Evolutionary conservation across 2,797 vertebrate species (phyloP).

Genomic region (Gallirallus australis): DNA sequence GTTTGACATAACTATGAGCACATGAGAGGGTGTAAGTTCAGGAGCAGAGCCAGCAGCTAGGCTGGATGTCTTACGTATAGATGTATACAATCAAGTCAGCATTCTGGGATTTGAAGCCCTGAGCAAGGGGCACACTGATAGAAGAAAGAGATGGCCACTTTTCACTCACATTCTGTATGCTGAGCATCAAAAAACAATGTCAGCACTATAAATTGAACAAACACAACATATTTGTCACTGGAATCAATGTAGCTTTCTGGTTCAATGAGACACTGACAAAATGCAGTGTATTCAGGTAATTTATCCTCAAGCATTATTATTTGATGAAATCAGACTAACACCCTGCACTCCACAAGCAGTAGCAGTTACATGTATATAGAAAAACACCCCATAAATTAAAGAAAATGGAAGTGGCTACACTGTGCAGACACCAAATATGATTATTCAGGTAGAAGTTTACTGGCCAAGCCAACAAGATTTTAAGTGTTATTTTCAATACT

Average conservation of each 20-base stretch:
- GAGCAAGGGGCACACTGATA: neutral
- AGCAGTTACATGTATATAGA: neutral
- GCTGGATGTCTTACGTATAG: neutral
- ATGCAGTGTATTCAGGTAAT: neutral
- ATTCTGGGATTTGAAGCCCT: neutral
- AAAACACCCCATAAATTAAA: neutral
- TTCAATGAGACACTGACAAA: neutral
- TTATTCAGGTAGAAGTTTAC: neutral
- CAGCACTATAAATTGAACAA: neutral
- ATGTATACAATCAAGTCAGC: neutral
- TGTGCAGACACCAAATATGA: neutral
- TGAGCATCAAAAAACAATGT: neutral
- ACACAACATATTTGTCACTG: too few species aligned
- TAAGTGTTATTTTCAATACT: neutral
- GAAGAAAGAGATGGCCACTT: neutral
- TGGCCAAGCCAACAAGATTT: neutral
- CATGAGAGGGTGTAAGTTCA: accelerated
- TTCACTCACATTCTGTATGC: neutral
- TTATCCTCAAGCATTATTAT: neutral
- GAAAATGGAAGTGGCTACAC: neutral
- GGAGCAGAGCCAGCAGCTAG: neutral
- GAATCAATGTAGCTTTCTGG: neutral
- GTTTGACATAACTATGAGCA: neutral
- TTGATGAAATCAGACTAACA: neutral
- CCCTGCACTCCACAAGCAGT: neutral